phyloP scores from a whole-genome alignment of 2,113 vertebrate species.

The Eulemur macaco region DNA sequence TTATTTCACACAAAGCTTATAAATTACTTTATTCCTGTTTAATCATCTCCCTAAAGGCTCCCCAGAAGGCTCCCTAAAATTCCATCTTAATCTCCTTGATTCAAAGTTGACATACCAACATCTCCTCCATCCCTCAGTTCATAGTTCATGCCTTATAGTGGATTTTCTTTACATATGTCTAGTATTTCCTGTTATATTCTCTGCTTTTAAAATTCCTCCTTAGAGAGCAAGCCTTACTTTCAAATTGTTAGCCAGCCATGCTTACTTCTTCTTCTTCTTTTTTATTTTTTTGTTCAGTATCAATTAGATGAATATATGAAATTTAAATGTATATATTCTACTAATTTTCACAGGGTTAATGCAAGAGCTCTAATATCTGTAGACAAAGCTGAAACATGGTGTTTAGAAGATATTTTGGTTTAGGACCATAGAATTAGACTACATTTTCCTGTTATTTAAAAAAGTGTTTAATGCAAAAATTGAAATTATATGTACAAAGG shows the following conservation, averaged over 20 bases:
- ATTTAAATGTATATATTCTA: neutral
- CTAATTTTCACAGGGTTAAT: neutral
- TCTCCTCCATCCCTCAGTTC: neutral
- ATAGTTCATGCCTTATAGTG: neutral
- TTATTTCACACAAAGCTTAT: neutral
- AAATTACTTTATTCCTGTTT: neutral
- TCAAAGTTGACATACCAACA: neutral
- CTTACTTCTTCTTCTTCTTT: neutral
- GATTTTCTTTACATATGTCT: neutral
- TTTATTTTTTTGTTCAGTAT: neutral
- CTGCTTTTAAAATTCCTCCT: neutral
- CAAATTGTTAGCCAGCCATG: neutral
- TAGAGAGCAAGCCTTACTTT: neutral
- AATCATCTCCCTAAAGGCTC: neutral
- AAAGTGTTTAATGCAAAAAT: neutral
- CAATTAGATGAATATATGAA: neutral
- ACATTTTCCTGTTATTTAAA: neutral
- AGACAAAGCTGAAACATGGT: slow-evolving; percentile 25
- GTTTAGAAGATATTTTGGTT: neutral
- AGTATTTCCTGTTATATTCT: neutral
- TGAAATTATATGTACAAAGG: neutral
- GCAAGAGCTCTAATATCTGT: neutral
- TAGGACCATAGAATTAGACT: neutral
- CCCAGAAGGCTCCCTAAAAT: neutral
- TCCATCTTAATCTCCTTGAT: neutral